Conservation (phyloP, 2,888 invertebrate species). For the Hipparchia sbordonii region DNA sequence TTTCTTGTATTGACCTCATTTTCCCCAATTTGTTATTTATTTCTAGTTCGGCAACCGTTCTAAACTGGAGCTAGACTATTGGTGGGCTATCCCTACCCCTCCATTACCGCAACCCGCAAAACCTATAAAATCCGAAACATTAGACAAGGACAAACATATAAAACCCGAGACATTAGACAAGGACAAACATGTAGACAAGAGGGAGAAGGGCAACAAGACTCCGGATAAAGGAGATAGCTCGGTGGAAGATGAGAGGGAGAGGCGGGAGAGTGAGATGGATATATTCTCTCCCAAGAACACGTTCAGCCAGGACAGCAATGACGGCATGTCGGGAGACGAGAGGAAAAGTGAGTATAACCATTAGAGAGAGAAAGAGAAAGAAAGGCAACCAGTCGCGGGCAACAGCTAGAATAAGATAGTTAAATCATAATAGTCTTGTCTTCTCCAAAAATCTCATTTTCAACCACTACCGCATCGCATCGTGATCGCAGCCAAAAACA, state of each 20-base stretch:
- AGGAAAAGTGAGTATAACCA: conserved; percentile 50
- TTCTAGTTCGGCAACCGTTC: conserved; percentile 88
- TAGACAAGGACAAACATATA: conserved; percentile 45
- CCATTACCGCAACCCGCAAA: conserved; percentile 58
- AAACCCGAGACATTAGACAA: conserved; percentile 43
- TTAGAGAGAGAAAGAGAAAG: background rate
- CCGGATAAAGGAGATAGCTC: conserved; percentile 60
- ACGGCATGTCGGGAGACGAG: conserved; percentile 75
- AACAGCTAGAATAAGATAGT: no score
- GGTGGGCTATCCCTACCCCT: conserved; percentile 86
- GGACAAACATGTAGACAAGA: conserved; percentile 46
- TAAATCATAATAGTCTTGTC: no score
- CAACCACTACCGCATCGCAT: no score
- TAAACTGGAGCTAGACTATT: conserved; percentile 89
- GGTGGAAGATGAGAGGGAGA: conserved; percentile 57
- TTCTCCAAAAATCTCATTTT: no score
- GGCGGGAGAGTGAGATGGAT: conserved; percentile 62
- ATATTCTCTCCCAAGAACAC: conserved; percentile 72
- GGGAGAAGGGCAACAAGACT: conserved; percentile 51
- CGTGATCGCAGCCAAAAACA: no score
- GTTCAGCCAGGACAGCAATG: conserved; percentile 74
- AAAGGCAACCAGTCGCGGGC: no score
- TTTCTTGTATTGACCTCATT: no score
- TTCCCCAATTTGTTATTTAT: conserved; percentile 8
- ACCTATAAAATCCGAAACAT: conserved; percentile 43